These are phyloP conservation scores for Tigriopus californicus DNA, from an alignment of 2,888 invertebrate genomes.

Conservation along the genomic window DNA sequence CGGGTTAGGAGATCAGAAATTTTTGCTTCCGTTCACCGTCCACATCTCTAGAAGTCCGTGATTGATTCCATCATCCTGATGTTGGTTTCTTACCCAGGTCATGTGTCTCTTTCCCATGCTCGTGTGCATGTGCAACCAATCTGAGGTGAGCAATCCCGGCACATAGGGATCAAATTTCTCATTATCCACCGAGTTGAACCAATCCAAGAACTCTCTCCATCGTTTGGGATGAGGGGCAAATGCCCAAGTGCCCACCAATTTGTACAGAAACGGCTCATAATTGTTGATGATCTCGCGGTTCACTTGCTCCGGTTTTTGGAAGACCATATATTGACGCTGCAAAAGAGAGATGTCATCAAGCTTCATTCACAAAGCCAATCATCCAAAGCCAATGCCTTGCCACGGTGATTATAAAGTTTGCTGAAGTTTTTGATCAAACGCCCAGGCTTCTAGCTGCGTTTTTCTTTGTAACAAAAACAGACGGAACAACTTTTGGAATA, in stretches of 20 bases:
- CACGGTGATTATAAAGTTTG: too few species aligned
- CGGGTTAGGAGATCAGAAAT: too few species aligned
- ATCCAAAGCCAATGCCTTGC: too few species aligned
- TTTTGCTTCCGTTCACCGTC: too few species aligned
- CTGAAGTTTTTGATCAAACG: too few species aligned
- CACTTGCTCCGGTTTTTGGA: slow-evolving; percentile 8
- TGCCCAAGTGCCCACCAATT: slow-evolving; percentile 15
- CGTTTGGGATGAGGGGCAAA: slow-evolving; percentile 14
- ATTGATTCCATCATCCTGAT: too few species aligned
- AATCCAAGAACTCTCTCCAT: slow-evolving; percentile 12
- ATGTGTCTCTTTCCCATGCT: slow-evolving; percentile 13
- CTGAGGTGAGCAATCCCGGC: slow-evolving; percentile 8
- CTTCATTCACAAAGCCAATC: too few species aligned
- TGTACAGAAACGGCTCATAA: slow-evolving; percentile 11
- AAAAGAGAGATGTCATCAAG: neutral
- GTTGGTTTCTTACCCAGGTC: slow-evolving; percentile 11
- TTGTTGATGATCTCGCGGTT: slow-evolving; percentile 8
- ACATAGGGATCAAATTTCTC: slow-evolving; percentile 16
- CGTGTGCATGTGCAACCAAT: slow-evolving; percentile 15
- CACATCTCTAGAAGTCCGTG: too few species aligned
- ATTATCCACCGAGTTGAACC: slow-evolving; percentile 13
- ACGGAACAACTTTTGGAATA: too few species aligned
- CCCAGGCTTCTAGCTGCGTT: too few species aligned
- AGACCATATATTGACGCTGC: slow-evolving; percentile 4
- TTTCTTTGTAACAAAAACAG: too few species aligned